Conservation (phyloP, 2,797 vertebrate species). For the Threskiornis aethiopicus region DNA sequence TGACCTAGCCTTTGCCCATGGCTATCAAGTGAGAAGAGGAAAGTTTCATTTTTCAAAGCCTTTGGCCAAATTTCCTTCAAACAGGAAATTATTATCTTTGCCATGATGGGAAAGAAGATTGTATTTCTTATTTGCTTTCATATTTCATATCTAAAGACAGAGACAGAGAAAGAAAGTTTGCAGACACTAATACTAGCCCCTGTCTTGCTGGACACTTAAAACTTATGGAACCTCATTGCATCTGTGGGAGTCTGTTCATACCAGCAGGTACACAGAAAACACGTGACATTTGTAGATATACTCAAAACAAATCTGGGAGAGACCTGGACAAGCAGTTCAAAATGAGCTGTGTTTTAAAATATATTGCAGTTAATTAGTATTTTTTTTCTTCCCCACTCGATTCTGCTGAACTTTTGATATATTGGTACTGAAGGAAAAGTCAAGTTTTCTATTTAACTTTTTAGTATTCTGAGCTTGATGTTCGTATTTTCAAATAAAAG, state of each 20-base stretch:
- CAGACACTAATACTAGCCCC: background rate
- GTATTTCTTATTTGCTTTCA: background rate
- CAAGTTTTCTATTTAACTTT: background rate
- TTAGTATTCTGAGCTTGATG: background rate
- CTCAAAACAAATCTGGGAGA: background rate
- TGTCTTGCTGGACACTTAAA: background rate
- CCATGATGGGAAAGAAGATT: background rate
- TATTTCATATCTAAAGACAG: background rate
- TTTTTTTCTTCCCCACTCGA: background rate
- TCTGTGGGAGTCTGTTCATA: background rate
- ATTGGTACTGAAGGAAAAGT: background rate
- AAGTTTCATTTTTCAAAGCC: background rate
- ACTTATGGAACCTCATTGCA: background rate
- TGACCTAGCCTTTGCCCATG: background rate
- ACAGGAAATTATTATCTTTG: background rate
- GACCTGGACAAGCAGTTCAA: background rate
- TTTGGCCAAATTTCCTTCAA: background rate
- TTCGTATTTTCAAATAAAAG: background rate
- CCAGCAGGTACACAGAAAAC: background rate
- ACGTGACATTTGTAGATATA: background rate
- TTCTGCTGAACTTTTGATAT: background rate
- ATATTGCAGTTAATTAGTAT: background rate
- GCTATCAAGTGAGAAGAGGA: background rate
- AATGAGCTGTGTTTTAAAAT: background rate
- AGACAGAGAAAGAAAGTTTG: background rate